Evolutionary conservation across 1,140 invertebrate genomes (phyloP), one percentile per base, ranked within the genome.

Genomic region (Tetragnatha versicolor): DNA sequence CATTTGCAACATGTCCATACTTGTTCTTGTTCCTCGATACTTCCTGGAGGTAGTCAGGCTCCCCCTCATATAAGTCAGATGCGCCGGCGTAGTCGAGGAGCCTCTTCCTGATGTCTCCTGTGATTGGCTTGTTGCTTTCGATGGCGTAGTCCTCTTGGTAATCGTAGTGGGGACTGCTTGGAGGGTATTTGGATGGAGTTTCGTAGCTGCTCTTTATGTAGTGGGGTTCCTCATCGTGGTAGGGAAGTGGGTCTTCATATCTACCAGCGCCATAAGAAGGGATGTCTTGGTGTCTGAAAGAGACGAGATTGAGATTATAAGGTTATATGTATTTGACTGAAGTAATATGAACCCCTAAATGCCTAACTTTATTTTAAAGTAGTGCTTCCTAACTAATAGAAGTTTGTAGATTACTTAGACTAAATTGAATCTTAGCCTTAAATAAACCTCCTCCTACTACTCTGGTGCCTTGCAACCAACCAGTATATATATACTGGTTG

Each of bases 11-110:
- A 20, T 22, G 58, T n/a, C 60, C 73, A 42, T 76, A 76, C n/a
- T 76, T 76, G 7, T 76, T 20, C 31, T 76, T 76, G 14, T 76
- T 76, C 22, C 31, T 25, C 25, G 61, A 58, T 25, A 76, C 55
- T 55, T 65, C 47, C 20, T 60, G 58, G 3, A 78, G 65, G 29
- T 78, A 78, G n/a, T 78, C 76, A 20, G 76, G 76, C 47, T 78
- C 76, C 7, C 65, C 76, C 22, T 78, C 76, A 3, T 68, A 68
- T 27, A 68, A 12, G 33, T 78, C 76, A 10, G 63, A 60, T 14
- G 76, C 76, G 1, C 76, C 76, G 5, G 76, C 65, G 31, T 78
- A 78, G 33, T 78, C 76, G 14, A 78, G 22, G 33, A 78, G 51
- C 25, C 51, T 68, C 27, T 69, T 68, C 37, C 76, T 42, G n/a